Evolutionary conservation across 2,113 vertebrate species (phyloP).

Genomic region (Pygoscelis antarcticus): DNA sequence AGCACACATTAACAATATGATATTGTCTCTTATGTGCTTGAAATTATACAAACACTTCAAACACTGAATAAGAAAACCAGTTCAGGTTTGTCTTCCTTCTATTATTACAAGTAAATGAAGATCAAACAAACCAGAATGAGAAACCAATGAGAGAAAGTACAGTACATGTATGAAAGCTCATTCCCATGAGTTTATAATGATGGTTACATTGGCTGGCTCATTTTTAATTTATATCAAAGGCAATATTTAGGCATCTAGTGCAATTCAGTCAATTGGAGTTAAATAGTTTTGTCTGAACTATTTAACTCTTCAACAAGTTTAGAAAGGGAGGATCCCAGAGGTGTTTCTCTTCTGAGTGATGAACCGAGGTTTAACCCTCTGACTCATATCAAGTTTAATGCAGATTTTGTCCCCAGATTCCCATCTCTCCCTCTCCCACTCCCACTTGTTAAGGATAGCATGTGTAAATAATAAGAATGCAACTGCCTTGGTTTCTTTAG

Average conservation of each 20-base stretch:
- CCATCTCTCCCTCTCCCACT: background rate
- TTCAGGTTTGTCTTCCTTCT: background rate
- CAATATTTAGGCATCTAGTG: background rate
- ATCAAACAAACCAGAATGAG: background rate
- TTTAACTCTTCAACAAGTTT: background rate
- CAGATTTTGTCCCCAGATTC: background rate
- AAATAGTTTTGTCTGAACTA: background rate
- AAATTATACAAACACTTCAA: background rate
- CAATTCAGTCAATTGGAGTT: background rate
- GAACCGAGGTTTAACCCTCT: background rate
- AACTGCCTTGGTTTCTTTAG: background rate
- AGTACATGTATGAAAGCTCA: background rate
- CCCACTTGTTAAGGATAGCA: background rate
- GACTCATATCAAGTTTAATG: background rate
- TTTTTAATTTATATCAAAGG: constrained; percentile 25
- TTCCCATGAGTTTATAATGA: constrained; percentile 6
- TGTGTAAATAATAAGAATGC: background rate
- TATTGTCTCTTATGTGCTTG: background rate
- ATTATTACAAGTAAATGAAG: background rate
- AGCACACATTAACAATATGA: background rate
- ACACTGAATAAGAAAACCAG: background rate
- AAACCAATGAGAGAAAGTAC: background rate
- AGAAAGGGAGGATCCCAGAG: background rate
- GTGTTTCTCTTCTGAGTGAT: background rate
- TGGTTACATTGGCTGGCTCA: background rate